These are phyloP conservation scores for Apocrypta bakeri DNA, from an alignment of 1,140 invertebrate genomes.

Conservation along the genomic window DNA sequence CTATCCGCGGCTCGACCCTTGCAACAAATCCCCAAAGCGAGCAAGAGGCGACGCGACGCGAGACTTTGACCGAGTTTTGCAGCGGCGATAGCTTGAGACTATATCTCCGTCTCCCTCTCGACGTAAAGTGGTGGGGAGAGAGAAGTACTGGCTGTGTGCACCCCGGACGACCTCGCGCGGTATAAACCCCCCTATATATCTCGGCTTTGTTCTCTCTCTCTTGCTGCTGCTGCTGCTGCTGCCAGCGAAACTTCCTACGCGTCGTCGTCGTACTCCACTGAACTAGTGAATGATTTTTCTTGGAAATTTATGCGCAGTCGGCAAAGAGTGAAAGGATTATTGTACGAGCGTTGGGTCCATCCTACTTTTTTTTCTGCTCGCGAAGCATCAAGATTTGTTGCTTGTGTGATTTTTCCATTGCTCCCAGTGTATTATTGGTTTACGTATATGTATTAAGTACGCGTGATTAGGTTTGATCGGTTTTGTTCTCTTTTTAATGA, in stretches of 20 bases:
- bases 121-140: not conserved
- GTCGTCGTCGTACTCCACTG: not conserved
- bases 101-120: not conserved
- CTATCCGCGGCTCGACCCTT: not conserved
- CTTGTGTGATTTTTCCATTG: not conserved
- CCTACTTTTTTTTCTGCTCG: not conserved
- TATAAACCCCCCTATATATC: not conserved
- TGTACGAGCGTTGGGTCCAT: not conserved
- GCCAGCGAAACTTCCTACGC: not conserved
- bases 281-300: slow-evolving; percentile 23
- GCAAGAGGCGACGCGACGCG: not conserved
- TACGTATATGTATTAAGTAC: too few species aligned
- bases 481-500: too few species aligned
- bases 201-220: not conserved
- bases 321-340: not conserved
- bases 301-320: not conserved
- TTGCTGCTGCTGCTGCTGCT: not conserved
- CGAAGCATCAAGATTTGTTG: not conserved
- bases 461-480: too few species aligned
- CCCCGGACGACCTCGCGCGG: not conserved
- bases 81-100: not conserved
- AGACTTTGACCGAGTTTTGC: slow-evolving; percentile 1
- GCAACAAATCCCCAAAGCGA: not conserved
- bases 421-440: too few species aligned
- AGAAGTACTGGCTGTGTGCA: not conserved